Evolutionary conservation across 2,797 vertebrate genomes (phyloP).

Genomic region (Valencia hispanica): DNA sequence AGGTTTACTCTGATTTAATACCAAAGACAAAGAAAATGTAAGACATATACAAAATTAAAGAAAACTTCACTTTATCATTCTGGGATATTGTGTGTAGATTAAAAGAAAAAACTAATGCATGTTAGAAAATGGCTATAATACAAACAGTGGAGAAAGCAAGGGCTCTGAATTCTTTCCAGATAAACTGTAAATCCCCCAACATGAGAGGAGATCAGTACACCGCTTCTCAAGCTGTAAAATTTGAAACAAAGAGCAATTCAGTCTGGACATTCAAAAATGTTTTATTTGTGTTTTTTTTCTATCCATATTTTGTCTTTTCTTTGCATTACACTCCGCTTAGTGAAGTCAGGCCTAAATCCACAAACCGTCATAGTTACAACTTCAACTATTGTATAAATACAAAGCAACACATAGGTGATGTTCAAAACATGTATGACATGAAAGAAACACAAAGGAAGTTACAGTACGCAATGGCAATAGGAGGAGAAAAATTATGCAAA

Average conservation of each 20-base stretch:
- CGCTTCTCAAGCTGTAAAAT: background rate
- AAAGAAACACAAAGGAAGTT: constrained; percentile 68
- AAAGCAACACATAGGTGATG: constrained; percentile 78
- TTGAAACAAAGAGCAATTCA: constrained; percentile 31
- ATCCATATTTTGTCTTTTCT: constrained; percentile 64
- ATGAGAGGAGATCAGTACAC: background rate
- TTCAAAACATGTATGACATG: constrained; percentile 61
- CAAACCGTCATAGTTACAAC: constrained; percentile 77
- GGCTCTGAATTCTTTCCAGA: background rate
- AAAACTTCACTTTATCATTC: background rate
- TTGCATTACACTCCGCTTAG: constrained; percentile 73
- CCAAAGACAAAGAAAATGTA: background rate
- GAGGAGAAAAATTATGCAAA: constrained; percentile 56
- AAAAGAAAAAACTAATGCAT: background rate
- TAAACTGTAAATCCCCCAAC: background rate
- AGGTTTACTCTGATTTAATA: background rate
- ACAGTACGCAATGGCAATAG: constrained; percentile 63
- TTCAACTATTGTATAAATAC: constrained; percentile 82
- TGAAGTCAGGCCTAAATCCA: constrained; percentile 77
- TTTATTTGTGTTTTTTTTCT: constrained; percentile 55
- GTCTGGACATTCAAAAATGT: constrained; percentile 76
- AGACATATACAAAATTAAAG: no score
- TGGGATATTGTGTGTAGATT: background rate
- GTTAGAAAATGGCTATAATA: background rate
- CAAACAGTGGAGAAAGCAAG: background rate